phyloP scores from a whole-genome alignment of 1,140 invertebrate genomes.

The Drosophila miranda region DNA sequence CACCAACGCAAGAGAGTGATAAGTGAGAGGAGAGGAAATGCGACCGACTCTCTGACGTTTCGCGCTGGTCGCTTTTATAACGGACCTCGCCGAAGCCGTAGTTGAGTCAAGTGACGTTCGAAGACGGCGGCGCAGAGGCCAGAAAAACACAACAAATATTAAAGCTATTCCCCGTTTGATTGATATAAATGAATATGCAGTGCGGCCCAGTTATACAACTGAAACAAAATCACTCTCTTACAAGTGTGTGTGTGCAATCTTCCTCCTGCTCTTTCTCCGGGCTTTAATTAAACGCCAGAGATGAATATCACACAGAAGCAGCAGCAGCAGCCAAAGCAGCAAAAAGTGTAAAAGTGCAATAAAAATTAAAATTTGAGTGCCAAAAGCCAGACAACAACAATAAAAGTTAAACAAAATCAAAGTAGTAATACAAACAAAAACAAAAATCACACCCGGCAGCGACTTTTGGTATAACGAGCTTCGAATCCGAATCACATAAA shows the following conservation, averaged over 20 bases:
- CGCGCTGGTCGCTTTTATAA: slow-evolving; percentile 42
- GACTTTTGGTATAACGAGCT: slow-evolving; percentile 52
- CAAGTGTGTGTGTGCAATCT: slow-evolving; percentile 32
- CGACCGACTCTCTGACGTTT: slow-evolving; percentile 14
- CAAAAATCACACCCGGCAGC: slow-evolving; percentile 33
- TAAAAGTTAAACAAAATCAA: slow-evolving; percentile 29
- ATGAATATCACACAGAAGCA: slow-evolving; percentile 29
- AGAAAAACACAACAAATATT: slow-evolving; percentile 46
- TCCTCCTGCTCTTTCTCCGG: not conserved
- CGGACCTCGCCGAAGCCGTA: slow-evolving; percentile 66
- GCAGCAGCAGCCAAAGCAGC: slow-evolving; percentile 11
- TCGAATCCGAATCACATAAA: slow-evolving; percentile 45
- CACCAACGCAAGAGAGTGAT: slow-evolving; percentile 43
- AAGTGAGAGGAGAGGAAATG: slow-evolving; percentile 38
- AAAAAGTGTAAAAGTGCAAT: slow-evolving; percentile 50
- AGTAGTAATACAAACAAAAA: slow-evolving; percentile 16
- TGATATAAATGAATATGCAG: slow-evolving; percentile 73
- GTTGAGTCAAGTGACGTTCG: slow-evolving; percentile 72
- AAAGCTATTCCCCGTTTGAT: slow-evolving; percentile 50
- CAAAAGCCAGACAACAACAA: slow-evolving; percentile 53
- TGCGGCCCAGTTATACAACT: slow-evolving; percentile 35
- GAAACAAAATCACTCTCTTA: slow-evolving; percentile 40
- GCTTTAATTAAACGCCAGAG: slow-evolving; percentile 45
- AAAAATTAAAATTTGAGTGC: slow-evolving; percentile 53
- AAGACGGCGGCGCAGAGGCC: slow-evolving; percentile 49